A percentile compares a stretch with the other conserved stretches of the same genome.
Conservation (phyloP, 2,797 vertebrate genomes). For the Phoeniculus purpureus region DNA sequence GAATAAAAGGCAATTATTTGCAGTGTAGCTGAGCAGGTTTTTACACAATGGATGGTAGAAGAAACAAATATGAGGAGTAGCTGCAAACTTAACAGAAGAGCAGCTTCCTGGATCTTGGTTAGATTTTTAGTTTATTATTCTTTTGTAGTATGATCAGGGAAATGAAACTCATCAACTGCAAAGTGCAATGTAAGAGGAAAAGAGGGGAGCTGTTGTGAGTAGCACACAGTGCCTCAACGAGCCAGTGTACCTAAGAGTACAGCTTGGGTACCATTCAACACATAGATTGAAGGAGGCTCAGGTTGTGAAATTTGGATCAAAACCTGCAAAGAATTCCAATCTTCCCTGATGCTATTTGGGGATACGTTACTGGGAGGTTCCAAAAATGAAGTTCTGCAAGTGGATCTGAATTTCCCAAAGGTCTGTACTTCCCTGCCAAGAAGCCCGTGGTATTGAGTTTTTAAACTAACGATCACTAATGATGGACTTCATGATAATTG, state of each 20-base stretch:
- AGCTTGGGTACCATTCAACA: not conserved
- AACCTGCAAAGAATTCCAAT: not conserved
- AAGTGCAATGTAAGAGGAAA: not conserved
- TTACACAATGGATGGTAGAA: not conserved
- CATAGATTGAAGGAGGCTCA: not conserved
- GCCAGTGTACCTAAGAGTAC: not conserved
- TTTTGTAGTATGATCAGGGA: not conserved
- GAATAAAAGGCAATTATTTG: not conserved
- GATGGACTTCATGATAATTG: slow-evolving; percentile 26
- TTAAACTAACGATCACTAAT: slow-evolving; percentile 50
- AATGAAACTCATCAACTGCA: not conserved
- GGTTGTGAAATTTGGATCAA: not conserved
- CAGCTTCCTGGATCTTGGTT: not conserved
- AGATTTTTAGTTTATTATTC: not conserved
- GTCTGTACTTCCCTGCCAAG: not conserved
- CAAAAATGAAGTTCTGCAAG: not conserved
- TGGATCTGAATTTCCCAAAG: slow-evolving; percentile 20
- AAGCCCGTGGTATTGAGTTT: slow-evolving; percentile 24
- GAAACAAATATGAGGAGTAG: not conserved
- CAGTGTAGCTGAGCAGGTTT: not conserved
- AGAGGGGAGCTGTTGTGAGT: not conserved
- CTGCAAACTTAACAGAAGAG: not conserved
- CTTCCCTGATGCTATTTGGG: not conserved
- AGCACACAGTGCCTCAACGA: not conserved
- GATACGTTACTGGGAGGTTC: not conserved